phyloP scores from a whole-genome alignment of 2,888 invertebrate genomes.

The Ichneumon xanthorius region DNA sequence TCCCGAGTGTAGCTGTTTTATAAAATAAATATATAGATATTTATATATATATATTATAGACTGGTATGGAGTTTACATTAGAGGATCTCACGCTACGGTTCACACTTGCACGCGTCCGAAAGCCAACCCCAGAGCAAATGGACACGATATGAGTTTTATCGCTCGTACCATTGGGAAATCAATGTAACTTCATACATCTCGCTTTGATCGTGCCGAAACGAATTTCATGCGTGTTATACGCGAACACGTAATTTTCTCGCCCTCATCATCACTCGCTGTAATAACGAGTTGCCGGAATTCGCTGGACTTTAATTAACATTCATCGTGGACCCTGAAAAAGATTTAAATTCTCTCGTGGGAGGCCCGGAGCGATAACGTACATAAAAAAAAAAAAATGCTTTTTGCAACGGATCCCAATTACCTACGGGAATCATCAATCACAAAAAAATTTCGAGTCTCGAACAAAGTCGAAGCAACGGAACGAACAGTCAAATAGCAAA shows the following conservation, averaged over 20 bases:
- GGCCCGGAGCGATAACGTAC: not conserved
- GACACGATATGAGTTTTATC: constrained; percentile 76
- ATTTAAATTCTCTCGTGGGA: not conserved
- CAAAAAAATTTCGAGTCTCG: no score
- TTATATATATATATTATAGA: not conserved
- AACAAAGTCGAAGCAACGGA: no score
- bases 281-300: constrained; percentile 23
- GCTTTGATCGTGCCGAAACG: constrained; percentile 55
- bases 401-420: no score
- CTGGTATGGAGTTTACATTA: constrained; percentile 15
- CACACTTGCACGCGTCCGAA: constrained; percentile 24
- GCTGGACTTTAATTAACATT: constrained; percentile 6
- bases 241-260: constrained; percentile 31
- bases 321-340: not conserved
- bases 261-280: constrained; percentile 31
- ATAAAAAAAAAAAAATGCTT: not conserved
- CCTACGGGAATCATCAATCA: no score
- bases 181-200: constrained; percentile 72
- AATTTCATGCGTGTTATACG: constrained; percentile 27
- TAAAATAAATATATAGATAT: constrained; percentile 55
- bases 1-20: constrained; percentile 45
- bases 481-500: not conserved
- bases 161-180: constrained; percentile 79
- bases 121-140: constrained; percentile 57
- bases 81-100: constrained; percentile 9